Conservation (phyloP, 2,113 vertebrate species). For the Setophaga kirtlandii region DNA sequence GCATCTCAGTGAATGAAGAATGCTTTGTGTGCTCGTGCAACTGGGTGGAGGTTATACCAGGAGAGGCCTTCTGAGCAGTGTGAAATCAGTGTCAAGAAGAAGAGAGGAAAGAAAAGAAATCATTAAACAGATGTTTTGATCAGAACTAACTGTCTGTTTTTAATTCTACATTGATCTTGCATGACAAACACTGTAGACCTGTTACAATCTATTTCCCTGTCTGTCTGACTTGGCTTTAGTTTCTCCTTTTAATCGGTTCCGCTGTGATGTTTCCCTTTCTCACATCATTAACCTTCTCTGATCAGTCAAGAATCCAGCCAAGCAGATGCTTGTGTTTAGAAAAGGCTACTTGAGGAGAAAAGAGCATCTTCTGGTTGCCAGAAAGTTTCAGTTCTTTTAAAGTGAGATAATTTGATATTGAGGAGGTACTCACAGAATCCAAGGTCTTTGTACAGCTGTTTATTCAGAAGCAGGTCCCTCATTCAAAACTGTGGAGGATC, state of each 20-base stretch:
- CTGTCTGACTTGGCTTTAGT: background rate
- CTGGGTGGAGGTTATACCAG: background rate
- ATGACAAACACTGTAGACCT: background rate
- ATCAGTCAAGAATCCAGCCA: background rate
- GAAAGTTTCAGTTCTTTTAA: background rate
- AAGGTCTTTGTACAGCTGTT: background rate
- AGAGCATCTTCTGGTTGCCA: background rate
- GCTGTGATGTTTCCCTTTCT: background rate
- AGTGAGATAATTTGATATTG: background rate
- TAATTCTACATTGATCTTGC: background rate
- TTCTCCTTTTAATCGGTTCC: background rate
- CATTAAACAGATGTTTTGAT: background rate
- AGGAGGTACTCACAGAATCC: background rate
- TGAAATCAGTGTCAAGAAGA: background rate
- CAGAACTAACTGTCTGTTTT: background rate
- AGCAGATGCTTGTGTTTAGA: accelerated
- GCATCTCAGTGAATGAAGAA: background rate
- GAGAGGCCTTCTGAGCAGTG: background rate
- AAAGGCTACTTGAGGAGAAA: background rate
- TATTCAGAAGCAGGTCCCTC: background rate
- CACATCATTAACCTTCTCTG: background rate
- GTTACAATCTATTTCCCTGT: background rate
- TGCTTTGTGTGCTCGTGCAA: background rate
- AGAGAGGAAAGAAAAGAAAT: background rate
- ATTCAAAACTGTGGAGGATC: background rate